Conservation (phyloP, 2,888 invertebrate species). For the Morpho deidamia region DNA sequence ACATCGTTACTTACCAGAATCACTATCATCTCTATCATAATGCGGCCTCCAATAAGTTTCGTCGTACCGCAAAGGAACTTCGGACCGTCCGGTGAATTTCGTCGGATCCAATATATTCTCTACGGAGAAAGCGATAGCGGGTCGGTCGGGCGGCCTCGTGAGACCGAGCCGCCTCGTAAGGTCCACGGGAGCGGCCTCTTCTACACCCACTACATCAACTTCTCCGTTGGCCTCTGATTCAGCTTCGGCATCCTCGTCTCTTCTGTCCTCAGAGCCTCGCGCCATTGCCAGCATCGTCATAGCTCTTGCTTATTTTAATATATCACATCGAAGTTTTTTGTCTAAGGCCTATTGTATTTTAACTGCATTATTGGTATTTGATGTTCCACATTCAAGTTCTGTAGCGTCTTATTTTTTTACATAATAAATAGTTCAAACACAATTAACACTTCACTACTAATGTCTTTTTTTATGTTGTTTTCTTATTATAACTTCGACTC, state of each 20-base stretch:
- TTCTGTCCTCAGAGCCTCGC: slow-evolving; percentile 64
- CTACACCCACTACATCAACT: slow-evolving; percentile 70
- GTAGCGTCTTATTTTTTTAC: background rate
- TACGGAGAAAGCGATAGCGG: slow-evolving; percentile 88
- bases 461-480: background rate
- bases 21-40: slow-evolving; percentile 78
- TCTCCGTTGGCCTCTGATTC: slow-evolving; percentile 59
- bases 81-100: slow-evolving; percentile 88
- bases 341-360: background rate
- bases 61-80: slow-evolving; percentile 72
- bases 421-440: background rate
- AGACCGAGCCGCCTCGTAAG: slow-evolving; percentile 73
- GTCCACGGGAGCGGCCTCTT: slow-evolving; percentile 69
- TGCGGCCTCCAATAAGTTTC: slow-evolving; percentile 79
- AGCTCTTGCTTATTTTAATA: slow-evolving; percentile 36
- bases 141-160: slow-evolving; percentile 77
- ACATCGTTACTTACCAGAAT: slow-evolving; percentile 60
- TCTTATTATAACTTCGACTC: background rate
- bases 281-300: slow-evolving; percentile 77
- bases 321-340: slow-evolving; percentile 15
- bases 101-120: slow-evolving; percentile 94
- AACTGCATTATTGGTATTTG: background rate
- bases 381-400: no score
- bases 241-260: slow-evolving; percentile 56
- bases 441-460: slow-evolving; percentile 18